Conservation (phyloP, 2,797 vertebrate species). For the Hoplostethus atlanticus region DNA sequence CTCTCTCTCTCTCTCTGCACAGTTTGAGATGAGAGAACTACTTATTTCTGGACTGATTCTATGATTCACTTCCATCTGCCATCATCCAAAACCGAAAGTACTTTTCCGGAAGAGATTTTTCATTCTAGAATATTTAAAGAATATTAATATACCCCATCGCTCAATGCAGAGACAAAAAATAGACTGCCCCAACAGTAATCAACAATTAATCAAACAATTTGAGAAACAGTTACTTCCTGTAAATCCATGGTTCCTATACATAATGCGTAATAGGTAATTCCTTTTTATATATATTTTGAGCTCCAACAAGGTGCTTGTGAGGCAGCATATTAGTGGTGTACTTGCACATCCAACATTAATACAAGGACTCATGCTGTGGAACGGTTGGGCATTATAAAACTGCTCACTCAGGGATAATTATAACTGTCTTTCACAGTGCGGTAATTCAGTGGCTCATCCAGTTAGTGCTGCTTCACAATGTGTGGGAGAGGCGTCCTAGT, state of each 20-base stretch:
- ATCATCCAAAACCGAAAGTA: neutral
- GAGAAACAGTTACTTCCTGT: too few species aligned
- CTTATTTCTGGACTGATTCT: neutral
- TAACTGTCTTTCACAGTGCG: slow-evolving; percentile 48
- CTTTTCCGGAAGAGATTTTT: neutral
- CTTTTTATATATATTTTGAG: too few species aligned
- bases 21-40: neutral
- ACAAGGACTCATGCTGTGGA: slow-evolving; percentile 36
- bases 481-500: slow-evolving; percentile 9
- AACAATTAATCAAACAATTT: too few species aligned
- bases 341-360: slow-evolving; percentile 39
- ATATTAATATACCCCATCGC: too few species aligned
- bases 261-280: too few species aligned
- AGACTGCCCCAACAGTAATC: too few species aligned
- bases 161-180: too few species aligned
- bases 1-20: slow-evolving; percentile 1
- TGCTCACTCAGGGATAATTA: slow-evolving; percentile 55
- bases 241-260: too few species aligned
- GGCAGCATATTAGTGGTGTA: neutral
- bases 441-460: slow-evolving; percentile 52
- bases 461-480: slow-evolving; percentile 47
- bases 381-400: slow-evolving; percentile 38
- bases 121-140: neutral
- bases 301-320: neutral
- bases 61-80: neutral